These are phyloP conservation scores for Ammodytes dubius DNA, from an alignment of 2,113 vertebrate genomes.

Conservation along the genomic window DNA sequence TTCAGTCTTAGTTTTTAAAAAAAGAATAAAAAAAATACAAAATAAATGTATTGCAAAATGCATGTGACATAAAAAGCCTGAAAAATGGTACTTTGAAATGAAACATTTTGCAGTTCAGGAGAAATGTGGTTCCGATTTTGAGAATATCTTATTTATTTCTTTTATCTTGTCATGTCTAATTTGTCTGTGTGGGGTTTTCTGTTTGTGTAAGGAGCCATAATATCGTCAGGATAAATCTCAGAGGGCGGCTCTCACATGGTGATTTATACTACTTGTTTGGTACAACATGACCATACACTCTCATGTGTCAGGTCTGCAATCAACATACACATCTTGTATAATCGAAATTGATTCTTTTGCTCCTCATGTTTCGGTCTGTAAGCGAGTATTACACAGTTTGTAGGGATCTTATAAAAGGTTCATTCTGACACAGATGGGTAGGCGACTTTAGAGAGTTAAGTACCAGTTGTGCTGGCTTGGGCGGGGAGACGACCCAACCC, in stretches of 20 bases:
- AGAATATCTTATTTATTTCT: not conserved
- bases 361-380: not conserved
- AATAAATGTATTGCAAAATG: not conserved
- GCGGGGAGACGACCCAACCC: too few relatives aligned
- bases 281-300: not conserved
- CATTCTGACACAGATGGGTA: too few relatives aligned
- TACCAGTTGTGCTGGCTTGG: too few relatives aligned
- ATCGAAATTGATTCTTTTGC: not conserved
- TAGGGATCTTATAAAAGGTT: too few relatives aligned
- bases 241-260: not conserved
- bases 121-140: not conserved
- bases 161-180: not conserved
- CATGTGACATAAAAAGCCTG: not conserved
- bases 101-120: not conserved
- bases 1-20: too few relatives aligned
- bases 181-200: not conserved
- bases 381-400: too few relatives aligned
- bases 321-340: not conserved
- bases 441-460: too few relatives aligned
- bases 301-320: not conserved
- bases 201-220: slow-evolving; percentile 29
- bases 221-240: slow-evolving; percentile 30
- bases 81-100: not conserved
- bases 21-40: not conserved
- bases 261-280: not conserved